Conservation (phyloP, 2,113 vertebrate genomes). For the Galbula dea region DNA sequence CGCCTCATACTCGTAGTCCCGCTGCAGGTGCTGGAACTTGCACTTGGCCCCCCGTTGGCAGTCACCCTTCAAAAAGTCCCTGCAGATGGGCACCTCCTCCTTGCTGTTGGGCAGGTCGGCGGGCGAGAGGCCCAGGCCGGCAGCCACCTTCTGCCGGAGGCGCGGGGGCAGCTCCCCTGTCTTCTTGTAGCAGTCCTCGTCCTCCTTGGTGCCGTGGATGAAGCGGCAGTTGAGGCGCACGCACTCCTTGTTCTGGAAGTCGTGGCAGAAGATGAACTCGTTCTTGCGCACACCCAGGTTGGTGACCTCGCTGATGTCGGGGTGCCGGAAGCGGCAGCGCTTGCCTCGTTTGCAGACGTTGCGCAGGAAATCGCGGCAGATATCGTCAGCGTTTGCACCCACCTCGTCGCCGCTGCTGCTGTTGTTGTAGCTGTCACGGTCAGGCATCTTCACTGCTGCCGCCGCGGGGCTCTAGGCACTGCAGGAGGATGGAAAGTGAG, state of each 20-base stretch:
- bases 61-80: conserved; percentile 93
- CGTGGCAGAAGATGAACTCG: conserved; percentile 97
- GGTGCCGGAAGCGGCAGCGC: conserved; percentile 94
- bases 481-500: neutral
- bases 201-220: conserved; percentile 94
- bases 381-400: conserved; percentile 76
- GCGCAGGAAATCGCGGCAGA: conserved; percentile 93
- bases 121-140: conserved; percentile 86
- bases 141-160: conserved; percentile 89
- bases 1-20: conserved; percentile 86
- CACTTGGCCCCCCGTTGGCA: conserved; percentile 94
- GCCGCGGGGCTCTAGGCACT: conserved; percentile 11
- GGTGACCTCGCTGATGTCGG: conserved; percentile 90
- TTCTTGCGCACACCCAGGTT: conserved; percentile 96
- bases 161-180: conserved; percentile 89
- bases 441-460: conserved; percentile 79
- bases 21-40: conserved; percentile 92
- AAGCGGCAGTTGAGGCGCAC: conserved; percentile 92
- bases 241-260: conserved; percentile 96
- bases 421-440: conserved; percentile 85
- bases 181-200: conserved; percentile 97
- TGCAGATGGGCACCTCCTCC: conserved; percentile 92
- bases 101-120: conserved; percentile 91
- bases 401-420: conserved; percentile 72
- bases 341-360: conserved; percentile 96